phyloP scores from a whole-genome alignment of 2,888 invertebrate species.

The Mimumesa dahlbomi region DNA sequence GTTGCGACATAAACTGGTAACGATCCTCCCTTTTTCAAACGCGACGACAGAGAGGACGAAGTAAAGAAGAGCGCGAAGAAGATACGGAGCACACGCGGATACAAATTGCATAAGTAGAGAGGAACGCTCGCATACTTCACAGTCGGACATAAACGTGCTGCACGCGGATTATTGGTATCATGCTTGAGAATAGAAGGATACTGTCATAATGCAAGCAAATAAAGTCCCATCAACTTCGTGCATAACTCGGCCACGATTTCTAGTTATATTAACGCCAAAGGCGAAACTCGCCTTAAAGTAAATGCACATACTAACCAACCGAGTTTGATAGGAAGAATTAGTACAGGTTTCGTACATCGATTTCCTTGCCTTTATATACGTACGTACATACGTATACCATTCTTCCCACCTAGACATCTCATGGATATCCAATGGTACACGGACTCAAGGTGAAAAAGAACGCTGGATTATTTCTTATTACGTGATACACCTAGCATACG shows the following conservation, averaged over 20 bases:
- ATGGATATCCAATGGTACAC: too few species aligned
- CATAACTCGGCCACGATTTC: conserved; percentile 39
- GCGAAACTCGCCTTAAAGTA: conserved; percentile 25
- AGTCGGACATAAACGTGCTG: conserved; percentile 24
- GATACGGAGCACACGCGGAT: conserved; percentile 32
- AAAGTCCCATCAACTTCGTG: conserved; percentile 41
- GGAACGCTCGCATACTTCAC: conserved; percentile 30
- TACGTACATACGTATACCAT: not conserved
- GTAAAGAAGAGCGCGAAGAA: conserved; percentile 20
- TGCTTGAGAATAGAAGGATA: conserved; percentile 48
- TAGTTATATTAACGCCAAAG: conserved; percentile 46
- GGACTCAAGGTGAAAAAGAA: too few species aligned
- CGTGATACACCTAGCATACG: not conserved
- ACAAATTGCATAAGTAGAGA: conserved; percentile 53
- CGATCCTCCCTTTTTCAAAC: conserved; percentile 32
- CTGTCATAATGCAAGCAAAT: conserved; percentile 58
- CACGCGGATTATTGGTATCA: conserved; percentile 57
- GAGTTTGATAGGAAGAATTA: conserved; percentile 44
- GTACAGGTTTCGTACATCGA: conserved; percentile 38
- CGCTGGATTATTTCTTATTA: too few species aligned
- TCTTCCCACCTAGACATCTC: not conserved
- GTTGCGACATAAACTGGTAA: conserved; percentile 53
- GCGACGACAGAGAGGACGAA: conserved; percentile 3
- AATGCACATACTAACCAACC: conserved; percentile 21
- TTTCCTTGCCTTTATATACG: conserved; percentile 9